Evolutionary conservation across 2,797 vertebrate species (phyloP).

Genomic region (Yasuhikotakia modesta): DNA sequence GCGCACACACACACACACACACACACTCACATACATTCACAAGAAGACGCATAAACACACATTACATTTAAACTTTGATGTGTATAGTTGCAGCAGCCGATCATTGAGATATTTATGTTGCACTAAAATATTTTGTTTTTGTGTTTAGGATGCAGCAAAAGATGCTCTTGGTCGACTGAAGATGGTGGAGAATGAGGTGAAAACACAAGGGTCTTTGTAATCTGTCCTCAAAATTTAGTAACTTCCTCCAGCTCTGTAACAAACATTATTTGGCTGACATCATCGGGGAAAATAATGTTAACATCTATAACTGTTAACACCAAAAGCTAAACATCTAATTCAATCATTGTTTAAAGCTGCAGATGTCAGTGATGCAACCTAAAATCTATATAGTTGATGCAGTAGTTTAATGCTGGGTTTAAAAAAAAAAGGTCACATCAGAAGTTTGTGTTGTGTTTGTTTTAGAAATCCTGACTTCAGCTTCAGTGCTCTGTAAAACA

Average conservation of each 20-base stretch:
- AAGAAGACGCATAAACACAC: too few relatives aligned
- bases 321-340: not conserved
- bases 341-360: not conserved
- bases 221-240: not conserved
- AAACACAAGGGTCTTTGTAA: not conserved
- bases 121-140: not conserved
- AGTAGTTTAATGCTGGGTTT: too few relatives aligned
- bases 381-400: not conserved
- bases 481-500: not conserved
- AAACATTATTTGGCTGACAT: not conserved
- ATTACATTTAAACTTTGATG: too few relatives aligned
- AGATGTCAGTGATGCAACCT: not conserved
- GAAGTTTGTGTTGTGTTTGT: too few relatives aligned
- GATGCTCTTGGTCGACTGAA: constrained; percentile 84
- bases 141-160: constrained; percentile 85
- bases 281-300: not conserved
- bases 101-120: not conserved
- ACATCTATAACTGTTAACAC: too few relatives aligned
- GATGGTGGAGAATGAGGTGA: constrained; percentile 87
- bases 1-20: not conserved
- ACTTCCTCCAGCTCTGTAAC: not conserved
- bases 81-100: not conserved
- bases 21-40: not conserved
- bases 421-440: too few relatives aligned
- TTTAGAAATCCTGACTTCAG: too few relatives aligned